Conservation (phyloP, 2,888 invertebrate genomes). For the Drosophila lutescens region DNA sequence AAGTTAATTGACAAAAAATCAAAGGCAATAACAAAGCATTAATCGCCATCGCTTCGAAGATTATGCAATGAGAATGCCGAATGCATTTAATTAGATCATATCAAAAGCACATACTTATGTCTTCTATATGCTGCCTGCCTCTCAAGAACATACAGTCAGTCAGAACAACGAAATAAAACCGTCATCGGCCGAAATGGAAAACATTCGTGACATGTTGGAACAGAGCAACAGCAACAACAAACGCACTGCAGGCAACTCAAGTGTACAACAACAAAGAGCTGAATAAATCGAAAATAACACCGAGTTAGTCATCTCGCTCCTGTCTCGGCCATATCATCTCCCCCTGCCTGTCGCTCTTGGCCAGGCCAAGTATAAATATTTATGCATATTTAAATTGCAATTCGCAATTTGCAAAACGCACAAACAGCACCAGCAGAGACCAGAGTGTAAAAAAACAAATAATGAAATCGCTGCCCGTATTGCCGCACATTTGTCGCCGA, state of each 20-base stretch:
- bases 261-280: conserved; percentile 24
- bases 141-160: conserved; percentile 51
- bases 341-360: not conserved
- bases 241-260: conserved; percentile 26
- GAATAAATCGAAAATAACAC: conserved; percentile 50
- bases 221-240: conserved; percentile 11
- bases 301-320: conserved; percentile 56
- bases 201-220: conserved; percentile 71
- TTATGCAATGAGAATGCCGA: conserved; percentile 43
- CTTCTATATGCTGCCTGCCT: conserved; percentile 11
- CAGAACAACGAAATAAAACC: conserved; percentile 22
- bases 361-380: conserved; percentile 52
- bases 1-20: conserved; percentile 13
- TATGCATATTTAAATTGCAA: conserved; percentile 66
- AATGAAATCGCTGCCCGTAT: conserved; percentile 16
- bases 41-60: conserved; percentile 26
- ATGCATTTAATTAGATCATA: conserved; percentile 37
- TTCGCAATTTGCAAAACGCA: conserved; percentile 49
- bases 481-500: conserved; percentile 55
- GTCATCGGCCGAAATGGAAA: conserved; percentile 55
- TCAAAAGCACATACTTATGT: conserved; percentile 11
- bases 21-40: conserved; percentile 7
- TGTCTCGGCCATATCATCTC: conserved; percentile 30
- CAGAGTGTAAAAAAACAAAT: conserved; percentile 20
- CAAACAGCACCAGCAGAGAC: not conserved